Evolutionary conservation across 2,888 invertebrate genomes (phyloP).

Genomic region (Disparrhopalites patrizii): DNA sequence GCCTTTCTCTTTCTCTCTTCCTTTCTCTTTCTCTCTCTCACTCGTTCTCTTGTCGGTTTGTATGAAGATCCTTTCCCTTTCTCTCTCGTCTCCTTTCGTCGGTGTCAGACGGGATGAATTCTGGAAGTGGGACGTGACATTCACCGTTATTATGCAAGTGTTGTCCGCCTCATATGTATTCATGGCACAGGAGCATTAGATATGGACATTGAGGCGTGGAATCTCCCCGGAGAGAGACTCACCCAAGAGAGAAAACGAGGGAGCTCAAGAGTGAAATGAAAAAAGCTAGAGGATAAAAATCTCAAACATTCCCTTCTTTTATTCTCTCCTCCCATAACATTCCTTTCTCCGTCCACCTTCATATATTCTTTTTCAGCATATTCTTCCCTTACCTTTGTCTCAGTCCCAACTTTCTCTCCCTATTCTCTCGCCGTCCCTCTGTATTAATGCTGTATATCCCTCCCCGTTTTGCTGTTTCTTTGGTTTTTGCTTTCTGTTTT

Average conservation of each 20-base stretch:
- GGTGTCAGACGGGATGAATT: conserved; percentile 17
- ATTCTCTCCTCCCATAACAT: neutral
- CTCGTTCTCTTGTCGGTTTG: neutral
- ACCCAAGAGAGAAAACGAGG: conserved; percentile 18
- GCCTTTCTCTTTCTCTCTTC: neutral
- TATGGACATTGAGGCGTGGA: conserved; percentile 29
- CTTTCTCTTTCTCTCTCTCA: neutral
- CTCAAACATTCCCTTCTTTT: conserved; percentile 7
- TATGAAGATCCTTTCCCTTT: conserved; percentile 16
- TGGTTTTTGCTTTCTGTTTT: too few relatives aligned
- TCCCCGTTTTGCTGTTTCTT: too few relatives aligned
- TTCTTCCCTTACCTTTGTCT: too few relatives aligned
- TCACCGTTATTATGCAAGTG: conserved; percentile 16
- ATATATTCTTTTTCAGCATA: too few relatives aligned
- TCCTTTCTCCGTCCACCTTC: too few relatives aligned
- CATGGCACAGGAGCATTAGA: conserved; percentile 27
- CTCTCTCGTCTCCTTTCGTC: too few relatives aligned
- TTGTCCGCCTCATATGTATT: conserved; percentile 24
- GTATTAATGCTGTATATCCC: too few relatives aligned
- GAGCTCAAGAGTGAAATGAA: conserved; percentile 21
- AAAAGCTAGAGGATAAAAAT: conserved; percentile 18
- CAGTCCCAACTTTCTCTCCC: too few relatives aligned
- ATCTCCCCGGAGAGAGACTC: conserved; percentile 1
- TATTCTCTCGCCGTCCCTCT: too few relatives aligned
- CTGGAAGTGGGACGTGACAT: conserved; percentile 16